These are phyloP conservation scores for Baccha elongata DNA, from an alignment of 2,888 invertebrate species.

Conservation along the genomic window DNA sequence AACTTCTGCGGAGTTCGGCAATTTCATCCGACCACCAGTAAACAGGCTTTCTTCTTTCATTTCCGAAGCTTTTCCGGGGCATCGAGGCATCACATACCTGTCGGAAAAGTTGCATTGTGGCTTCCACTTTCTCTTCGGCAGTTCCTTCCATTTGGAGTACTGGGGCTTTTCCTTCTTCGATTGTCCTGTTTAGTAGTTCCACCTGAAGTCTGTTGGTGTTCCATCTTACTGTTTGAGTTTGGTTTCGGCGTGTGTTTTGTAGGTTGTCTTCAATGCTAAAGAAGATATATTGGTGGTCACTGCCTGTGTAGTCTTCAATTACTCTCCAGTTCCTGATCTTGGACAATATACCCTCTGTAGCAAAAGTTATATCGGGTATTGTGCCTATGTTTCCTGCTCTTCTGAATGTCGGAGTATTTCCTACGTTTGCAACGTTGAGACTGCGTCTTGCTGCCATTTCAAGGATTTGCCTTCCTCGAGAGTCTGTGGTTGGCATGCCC, in stretches of 20 bases:
- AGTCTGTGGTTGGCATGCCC: slow-evolving; percentile 33
- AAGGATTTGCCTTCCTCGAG: slow-evolving; percentile 45
- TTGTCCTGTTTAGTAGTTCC: neutral
- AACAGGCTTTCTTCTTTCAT: neutral
- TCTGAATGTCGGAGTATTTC: slow-evolving; percentile 20
- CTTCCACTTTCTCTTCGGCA: neutral
- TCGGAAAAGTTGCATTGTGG: neutral
- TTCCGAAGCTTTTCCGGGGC: neutral
- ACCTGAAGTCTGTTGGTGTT: no score
- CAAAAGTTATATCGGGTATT: slow-evolving; percentile 21
- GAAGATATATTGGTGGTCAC: no score
- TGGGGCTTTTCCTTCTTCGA: neutral
- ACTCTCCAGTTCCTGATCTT: neutral
- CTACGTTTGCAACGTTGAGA: slow-evolving; percentile 37
- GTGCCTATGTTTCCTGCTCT: slow-evolving; percentile 19
- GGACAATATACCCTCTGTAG: neutral
- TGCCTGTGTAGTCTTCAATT: no score
- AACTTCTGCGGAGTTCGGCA: neutral
- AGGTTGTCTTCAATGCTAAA: no score
- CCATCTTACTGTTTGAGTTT: no score
- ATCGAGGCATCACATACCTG: neutral
- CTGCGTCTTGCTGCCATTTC: slow-evolving; percentile 62
- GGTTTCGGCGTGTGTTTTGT: no score
- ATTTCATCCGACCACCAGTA: slow-evolving; percentile 9
- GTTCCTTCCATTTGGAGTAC: neutral